A percentile compares a stretch with the other conserved stretches of the same genome.
phyloP scores from a whole-genome alignment of 2,888 invertebrate species.

The Pachydiplax longipennis region DNA sequence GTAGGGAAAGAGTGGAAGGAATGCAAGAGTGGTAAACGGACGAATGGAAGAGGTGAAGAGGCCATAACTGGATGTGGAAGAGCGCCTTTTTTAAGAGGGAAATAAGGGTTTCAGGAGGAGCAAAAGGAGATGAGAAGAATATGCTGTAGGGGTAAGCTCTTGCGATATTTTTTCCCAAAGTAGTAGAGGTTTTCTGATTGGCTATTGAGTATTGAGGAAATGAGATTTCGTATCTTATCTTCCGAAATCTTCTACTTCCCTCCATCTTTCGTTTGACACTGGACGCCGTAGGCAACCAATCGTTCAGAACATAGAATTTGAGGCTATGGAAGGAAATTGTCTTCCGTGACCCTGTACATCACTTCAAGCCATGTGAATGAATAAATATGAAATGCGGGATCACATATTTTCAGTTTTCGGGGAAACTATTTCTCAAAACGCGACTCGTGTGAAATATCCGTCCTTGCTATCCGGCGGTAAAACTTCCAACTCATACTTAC shows the following conservation, averaged over 20 bases:
- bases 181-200: slow-evolving; percentile 19
- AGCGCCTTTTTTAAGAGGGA: background rate
- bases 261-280: background rate
- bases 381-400: background rate
- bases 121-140: background rate
- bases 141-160: background rate
- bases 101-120: background rate
- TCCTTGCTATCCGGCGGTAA: too few relatives aligned
- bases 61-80: background rate
- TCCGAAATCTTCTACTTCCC: slow-evolving; percentile 5
- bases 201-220: slow-evolving; percentile 22
- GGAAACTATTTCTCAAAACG: too few relatives aligned
- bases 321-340: background rate
- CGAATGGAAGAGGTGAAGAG: background rate
- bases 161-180: background rate
- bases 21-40: too few relatives aligned
- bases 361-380: background rate
- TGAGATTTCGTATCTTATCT: slow-evolving; percentile 27
- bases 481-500: too few relatives aligned
- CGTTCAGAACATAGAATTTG: background rate
- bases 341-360: background rate
- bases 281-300: slow-evolving; percentile 9
- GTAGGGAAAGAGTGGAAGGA: background rate
- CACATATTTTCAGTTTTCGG: too few relatives aligned
- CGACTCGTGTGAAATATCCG: too few relatives aligned